Evolutionary conservation across 2,888 invertebrate species (phyloP), one percentile per base, ranked within the genome.

Genomic region (Drosophila paramelanica): DNA sequence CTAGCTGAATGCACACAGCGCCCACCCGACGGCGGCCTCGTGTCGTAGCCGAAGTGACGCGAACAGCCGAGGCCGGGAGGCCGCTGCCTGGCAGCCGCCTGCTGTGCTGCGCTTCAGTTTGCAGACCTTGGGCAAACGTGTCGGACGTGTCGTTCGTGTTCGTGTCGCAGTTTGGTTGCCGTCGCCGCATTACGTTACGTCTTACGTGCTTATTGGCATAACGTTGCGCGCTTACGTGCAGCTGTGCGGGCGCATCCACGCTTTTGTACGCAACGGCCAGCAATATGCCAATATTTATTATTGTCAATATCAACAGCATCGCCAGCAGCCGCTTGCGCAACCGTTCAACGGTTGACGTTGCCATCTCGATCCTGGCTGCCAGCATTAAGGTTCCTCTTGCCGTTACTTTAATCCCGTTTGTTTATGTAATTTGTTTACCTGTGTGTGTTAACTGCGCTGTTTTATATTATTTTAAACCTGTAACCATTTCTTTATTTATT

Each of bases 111-210:
- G 64, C 38, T 87, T 90, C 85, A 91, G 91, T 91, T 85, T 81
- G 81, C 89, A 88, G 81, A 89, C 83, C 88, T 88, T 90, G 88
- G 91, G 77, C 91, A 81, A 87, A 83, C 89, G 89, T 84, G 85
- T 85, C 90, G 89, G 85, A 89, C 82, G 89, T 83, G 39, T 60
- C 56, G 73, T 50, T 61, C 67, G 57, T 67, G 41, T 3, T 53
- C 36, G 36, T 43, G 13, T 25, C 33, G 23, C 23, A 43, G 11
- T 39, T 53, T n/a, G 20, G 64, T 58, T 45, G 58, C 45, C 59
- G 55, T 46, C 42, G 46, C 20, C 64, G 51, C 62, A 50, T 81
- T 81, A 84, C 82, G 88, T 85, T 58, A 73, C 80, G 73, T 67
- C 68, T 81, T 76, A 79, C 89, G 89, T 79, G 46, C 41, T 64